Percentiles rank a stretch among this genome's conserved stretches.
These are phyloP conservation scores for Microvelia longipes DNA, from an alignment of 1,140 invertebrate species.

Conservation along the genomic window DNA sequence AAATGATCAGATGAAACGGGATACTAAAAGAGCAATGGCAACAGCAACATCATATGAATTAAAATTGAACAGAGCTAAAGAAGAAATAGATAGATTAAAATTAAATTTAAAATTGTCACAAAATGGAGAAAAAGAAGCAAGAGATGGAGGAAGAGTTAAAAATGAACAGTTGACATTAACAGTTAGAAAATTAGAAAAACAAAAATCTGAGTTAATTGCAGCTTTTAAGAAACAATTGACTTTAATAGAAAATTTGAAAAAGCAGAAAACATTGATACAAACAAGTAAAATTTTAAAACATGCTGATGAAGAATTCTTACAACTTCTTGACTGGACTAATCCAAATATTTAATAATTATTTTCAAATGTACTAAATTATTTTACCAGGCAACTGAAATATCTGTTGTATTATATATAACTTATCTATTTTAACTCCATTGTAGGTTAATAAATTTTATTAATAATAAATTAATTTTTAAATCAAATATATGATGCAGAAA, in stretches of 20 bases:
- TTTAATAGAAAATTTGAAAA: slow-evolving; percentile 14
- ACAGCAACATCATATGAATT: slow-evolving; percentile 4
- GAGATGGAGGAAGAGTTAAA: slow-evolving; percentile 10
- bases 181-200: slow-evolving; percentile 12
- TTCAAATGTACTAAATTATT: neutral
- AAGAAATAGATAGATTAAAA: slow-evolving; percentile 11
- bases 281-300: neutral
- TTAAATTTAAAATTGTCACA: slow-evolving; percentile 8
- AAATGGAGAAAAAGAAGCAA: slow-evolving; percentile 14
- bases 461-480: too few relatives aligned
- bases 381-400: too few relatives aligned
- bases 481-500: too few relatives aligned
- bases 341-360: neutral
- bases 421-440: too few relatives aligned
- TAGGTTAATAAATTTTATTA: too few relatives aligned
- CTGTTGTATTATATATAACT: too few relatives aligned
- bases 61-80: slow-evolving; percentile 13
- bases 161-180: slow-evolving; percentile 10
- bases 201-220: slow-evolving; percentile 8
- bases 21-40: slow-evolving; percentile 9
- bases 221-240: slow-evolving; percentile 13
- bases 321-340: neutral
- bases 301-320: neutral
- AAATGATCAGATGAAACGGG: slow-evolving; percentile 12
- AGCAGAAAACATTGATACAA: slow-evolving; percentile 3